A percentile compares a stretch with the other conserved stretches of the same genome.
These are phyloP conservation scores for Tortricodes alternella DNA, from an alignment of 2,888 invertebrate species.

Conservation along the genomic window DNA sequence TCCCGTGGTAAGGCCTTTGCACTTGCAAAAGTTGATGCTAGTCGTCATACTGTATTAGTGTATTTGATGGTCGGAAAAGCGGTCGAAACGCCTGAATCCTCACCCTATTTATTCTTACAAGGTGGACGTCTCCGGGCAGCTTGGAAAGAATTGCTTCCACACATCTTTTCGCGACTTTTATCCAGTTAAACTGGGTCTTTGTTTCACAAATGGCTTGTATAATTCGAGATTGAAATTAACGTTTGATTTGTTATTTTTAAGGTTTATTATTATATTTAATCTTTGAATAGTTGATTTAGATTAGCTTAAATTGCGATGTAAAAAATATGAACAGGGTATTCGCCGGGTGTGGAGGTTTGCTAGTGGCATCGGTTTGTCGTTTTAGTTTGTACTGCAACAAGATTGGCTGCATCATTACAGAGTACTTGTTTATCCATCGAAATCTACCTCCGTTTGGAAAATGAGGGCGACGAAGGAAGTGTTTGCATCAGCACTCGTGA, in stretches of 20 bases:
- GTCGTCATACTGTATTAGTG: not conserved
- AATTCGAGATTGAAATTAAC: constrained; percentile 31
- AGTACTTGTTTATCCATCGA: constrained; percentile 4
- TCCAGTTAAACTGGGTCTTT: not conserved
- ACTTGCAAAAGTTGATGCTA: not conserved
- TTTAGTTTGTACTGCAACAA: constrained; percentile 14
- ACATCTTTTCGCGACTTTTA: not conserved
- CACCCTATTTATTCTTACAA: no score
- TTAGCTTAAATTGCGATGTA: constrained; percentile 29
- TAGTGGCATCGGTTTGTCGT: constrained; percentile 9
- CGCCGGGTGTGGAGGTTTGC: constrained; percentile 9
- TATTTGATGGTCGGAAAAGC: not conserved
- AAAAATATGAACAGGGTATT: constrained; percentile 32
- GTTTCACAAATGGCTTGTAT: constrained; percentile 25
- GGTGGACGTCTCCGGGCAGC: not conserved
- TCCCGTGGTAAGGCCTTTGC: not conserved
- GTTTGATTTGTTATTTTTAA: constrained; percentile 24
- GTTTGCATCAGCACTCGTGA: not conserved
- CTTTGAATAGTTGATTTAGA: constrained; percentile 29
- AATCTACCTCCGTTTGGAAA: not conserved
- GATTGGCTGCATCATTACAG: constrained; percentile 4
- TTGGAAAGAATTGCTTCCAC: constrained; percentile 3
- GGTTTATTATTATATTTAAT: constrained; percentile 29
- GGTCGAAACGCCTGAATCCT: not conserved
- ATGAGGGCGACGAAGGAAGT: not conserved